Evolutionary conservation across 2,113 vertebrate genomes (phyloP).

Genomic region (Rhea americana): DNA sequence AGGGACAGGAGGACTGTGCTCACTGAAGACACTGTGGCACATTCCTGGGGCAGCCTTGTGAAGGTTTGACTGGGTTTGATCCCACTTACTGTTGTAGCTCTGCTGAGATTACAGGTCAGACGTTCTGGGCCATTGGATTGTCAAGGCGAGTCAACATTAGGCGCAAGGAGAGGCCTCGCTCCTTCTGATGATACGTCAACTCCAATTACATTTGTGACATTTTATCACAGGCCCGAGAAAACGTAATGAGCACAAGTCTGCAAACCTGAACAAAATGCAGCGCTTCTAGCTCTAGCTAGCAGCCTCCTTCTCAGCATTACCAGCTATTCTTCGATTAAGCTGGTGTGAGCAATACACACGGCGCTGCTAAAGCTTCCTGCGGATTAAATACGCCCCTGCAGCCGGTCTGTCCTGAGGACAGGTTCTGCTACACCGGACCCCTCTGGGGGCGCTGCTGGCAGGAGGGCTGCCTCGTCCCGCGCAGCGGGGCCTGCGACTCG

Average conservation of each 20-base stretch:
- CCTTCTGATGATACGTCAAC: conserved; percentile 16
- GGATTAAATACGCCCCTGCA: conserved; percentile 1
- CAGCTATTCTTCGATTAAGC: background rate
- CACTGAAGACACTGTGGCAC: background rate
- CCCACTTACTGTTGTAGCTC: background rate
- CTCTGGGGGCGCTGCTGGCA: background rate
- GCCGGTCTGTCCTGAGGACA: conserved; percentile 26
- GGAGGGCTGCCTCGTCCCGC: conserved; percentile 3
- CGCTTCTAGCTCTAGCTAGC: background rate
- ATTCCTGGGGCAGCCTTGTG: background rate
- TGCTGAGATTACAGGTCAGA: conserved; percentile 14
- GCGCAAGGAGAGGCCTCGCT: background rate
- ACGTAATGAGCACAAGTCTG: background rate
- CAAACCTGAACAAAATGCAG: background rate
- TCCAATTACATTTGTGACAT: conserved; percentile 32
- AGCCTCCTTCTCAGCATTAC: background rate
- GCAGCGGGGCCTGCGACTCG: background rate
- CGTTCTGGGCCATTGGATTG: conserved; percentile 33
- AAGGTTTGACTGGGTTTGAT: conserved; percentile 16
- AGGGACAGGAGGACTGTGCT: background rate
- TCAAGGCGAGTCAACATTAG: conserved; percentile 37
- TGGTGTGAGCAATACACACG: conserved; percentile 7
- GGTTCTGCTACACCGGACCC: conserved; percentile 19
- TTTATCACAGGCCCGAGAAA: background rate
- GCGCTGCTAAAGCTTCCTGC: conserved; percentile 17